These are phyloP conservation scores for Phyllostomus hastatus DNA, from an alignment of 2,113 vertebrate species.

Conservation along the genomic window DNA sequence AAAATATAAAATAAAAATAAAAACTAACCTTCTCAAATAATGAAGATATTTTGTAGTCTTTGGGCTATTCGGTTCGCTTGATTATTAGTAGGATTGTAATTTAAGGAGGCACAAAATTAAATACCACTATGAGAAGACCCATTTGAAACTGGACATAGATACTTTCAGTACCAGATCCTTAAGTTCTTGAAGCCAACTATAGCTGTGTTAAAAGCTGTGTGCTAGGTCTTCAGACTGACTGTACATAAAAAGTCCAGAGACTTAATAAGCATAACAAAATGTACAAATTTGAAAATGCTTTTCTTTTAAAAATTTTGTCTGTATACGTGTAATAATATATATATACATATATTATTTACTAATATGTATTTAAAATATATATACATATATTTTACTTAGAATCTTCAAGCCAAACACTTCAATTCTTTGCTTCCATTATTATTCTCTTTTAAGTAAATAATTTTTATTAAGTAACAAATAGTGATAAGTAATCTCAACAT, in stretches of 20 bases:
- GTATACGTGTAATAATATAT: background rate
- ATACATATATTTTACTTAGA: background rate
- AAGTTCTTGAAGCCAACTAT: background rate
- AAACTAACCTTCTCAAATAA: conserved; percentile 25
- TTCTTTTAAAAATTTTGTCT: background rate
- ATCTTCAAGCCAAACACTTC: background rate
- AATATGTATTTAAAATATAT: background rate
- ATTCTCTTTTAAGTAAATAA: conserved; percentile 50
- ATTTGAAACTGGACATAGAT: background rate
- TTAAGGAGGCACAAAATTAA: conserved; percentile 9
- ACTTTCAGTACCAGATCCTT: conserved; percentile 21
- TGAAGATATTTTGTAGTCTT: background rate
- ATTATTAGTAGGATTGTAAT: background rate
- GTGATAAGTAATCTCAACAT: conserved; percentile 50
- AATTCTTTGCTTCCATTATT: background rate
- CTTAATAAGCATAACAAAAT: background rate
- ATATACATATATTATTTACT: background rate
- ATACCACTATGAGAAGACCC: background rate
- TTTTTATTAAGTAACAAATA: conserved; percentile 73
- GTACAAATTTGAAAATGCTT: background rate
- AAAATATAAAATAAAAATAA: conserved; percentile 10
- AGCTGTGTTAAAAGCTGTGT: conserved; percentile 18
- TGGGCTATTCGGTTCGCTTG: background rate
- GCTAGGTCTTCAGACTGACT: background rate
- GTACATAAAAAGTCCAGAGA: background rate